phyloP scores from a whole-genome alignment of 1,140 invertebrate species.

The Bilobella aurantiaca region DNA sequence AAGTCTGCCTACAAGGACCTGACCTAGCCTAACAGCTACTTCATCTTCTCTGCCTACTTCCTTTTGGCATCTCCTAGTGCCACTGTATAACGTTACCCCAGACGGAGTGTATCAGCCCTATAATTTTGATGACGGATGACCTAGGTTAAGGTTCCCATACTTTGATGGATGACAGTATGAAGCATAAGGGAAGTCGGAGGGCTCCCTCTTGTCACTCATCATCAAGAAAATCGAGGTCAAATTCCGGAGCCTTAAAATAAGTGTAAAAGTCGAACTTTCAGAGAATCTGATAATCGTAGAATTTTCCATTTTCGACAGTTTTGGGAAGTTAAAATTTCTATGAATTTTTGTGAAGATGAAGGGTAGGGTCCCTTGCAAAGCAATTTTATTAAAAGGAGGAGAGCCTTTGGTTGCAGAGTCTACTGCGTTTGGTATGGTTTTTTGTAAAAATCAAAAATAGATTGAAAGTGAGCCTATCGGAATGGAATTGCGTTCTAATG shows the following conservation, averaged over 20 bases:
- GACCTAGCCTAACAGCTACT: neutral
- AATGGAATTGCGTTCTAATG: conserved; percentile 2
- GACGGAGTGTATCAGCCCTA: neutral
- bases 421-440: neutral
- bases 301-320: too few relatives aligned
- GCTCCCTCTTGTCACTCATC: too few relatives aligned
- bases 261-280: too few relatives aligned
- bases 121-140: neutral
- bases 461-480: conserved; percentile 5
- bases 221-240: too few relatives aligned
- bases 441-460: neutral
- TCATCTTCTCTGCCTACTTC: neutral
- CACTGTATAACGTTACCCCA: neutral
- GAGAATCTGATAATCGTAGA: too few relatives aligned
- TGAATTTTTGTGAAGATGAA: too few relatives aligned
- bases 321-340: too few relatives aligned
- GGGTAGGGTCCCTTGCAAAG: too few relatives aligned
- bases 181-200: too few relatives aligned
- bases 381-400: neutral
- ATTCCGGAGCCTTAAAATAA: too few relatives aligned
- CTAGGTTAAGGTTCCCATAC: neutral
- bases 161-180: conserved; percentile 4
- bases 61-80: neutral
- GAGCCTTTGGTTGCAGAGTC: neutral
- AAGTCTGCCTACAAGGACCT: neutral